Percentiles rank a stretch among this genome's conserved stretches.
phyloP scores from a whole-genome alignment of 2,113 vertebrate species.

The Clarias gariepinus region DNA sequence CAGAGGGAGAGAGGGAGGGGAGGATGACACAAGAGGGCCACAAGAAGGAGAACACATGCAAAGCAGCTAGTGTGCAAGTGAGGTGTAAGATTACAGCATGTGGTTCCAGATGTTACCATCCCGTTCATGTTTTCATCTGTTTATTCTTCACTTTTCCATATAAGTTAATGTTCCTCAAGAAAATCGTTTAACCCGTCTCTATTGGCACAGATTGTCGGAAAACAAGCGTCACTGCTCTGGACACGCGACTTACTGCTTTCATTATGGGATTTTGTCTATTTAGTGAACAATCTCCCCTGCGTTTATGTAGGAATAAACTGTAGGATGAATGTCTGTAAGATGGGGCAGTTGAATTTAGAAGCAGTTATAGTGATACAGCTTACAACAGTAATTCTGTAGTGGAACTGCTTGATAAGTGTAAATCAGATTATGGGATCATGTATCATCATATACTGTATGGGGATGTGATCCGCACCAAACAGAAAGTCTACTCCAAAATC shows the following conservation, averaged over 20 bases:
- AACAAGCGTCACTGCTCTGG: constrained; percentile 13
- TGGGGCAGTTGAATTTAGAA: background rate
- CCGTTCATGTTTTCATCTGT: background rate
- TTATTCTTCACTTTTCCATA: background rate
- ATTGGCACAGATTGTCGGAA: constrained; percentile 14
- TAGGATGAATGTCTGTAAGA: background rate
- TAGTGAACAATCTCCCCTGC: background rate
- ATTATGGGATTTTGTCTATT: background rate
- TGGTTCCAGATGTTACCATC: background rate
- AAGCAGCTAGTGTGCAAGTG: background rate
- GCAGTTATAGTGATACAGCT: background rate
- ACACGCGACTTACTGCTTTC: background rate
- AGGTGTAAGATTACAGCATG: background rate
- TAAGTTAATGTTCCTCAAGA: background rate
- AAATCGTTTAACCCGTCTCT: constrained; percentile 28
- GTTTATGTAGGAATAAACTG: too few relatives aligned
- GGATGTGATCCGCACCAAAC: background rate
- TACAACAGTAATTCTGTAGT: background rate
- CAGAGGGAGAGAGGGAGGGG: too few relatives aligned
- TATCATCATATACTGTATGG: background rate
- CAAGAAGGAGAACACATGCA: background rate
- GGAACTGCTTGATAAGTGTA: background rate
- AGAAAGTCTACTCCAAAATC: too few relatives aligned
- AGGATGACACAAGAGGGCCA: background rate
- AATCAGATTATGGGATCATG: background rate